Percentiles rank a stretch among this genome's conserved stretches.
Conservation (phyloP, 1,140 invertebrate genomes). For the Latrodectus geometricus region DNA sequence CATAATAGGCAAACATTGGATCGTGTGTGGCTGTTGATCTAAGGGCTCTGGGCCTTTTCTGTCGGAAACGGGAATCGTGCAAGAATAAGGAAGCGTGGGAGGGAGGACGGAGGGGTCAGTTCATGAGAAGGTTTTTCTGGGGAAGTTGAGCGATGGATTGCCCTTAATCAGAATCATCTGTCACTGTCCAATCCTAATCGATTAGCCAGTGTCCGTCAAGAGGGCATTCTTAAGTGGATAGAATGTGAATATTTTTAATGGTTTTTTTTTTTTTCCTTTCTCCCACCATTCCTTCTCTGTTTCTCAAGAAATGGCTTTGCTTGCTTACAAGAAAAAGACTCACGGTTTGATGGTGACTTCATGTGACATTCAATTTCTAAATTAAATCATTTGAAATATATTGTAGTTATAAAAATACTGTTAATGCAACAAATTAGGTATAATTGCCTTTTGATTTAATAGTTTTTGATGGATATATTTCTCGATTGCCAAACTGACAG, state of each 20-base stretch:
- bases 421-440: no score
- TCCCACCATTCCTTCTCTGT: no score
- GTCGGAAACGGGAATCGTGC: not conserved
- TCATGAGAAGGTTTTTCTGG: constrained; percentile 21
- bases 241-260: constrained; percentile 4
- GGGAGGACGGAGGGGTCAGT: not conserved
- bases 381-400: no score
- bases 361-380: no score
- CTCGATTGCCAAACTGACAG: no score
- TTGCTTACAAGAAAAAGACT: no score
- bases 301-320: no score
- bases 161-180: constrained; percentile 56
- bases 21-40: constrained; percentile 23
- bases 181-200: constrained; percentile 43
- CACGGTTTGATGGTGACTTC: no score
- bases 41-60: constrained; percentile 12
- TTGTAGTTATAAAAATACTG: no score
- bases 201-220: constrained; percentile 38
- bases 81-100: not conserved
- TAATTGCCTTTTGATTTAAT: no score
- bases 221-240: constrained; percentile 13
- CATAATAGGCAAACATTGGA: constrained; percentile 51
- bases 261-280: not conserved
- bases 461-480: no score
- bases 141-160: constrained; percentile 43